Evolutionary conservation across 2,888 invertebrate genomes (phyloP).

Genomic region (Drosophila aldrichi): DNA sequence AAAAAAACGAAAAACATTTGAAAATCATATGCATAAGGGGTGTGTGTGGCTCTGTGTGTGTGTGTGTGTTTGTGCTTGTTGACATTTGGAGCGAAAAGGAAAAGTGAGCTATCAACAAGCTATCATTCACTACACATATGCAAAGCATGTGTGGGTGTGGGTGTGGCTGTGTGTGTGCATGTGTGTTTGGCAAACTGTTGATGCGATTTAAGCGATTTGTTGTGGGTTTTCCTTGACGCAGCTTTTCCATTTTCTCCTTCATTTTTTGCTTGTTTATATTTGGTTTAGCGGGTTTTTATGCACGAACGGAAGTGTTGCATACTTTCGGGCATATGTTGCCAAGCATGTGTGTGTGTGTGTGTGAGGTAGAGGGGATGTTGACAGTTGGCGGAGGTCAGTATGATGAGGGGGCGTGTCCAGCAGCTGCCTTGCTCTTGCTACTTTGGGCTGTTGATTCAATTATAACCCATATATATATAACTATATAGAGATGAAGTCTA

Average conservation of each 20-base stretch:
- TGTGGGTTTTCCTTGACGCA: constrained; percentile 65
- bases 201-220: constrained; percentile 82
- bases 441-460: constrained; percentile 61
- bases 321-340: constrained; percentile 56
- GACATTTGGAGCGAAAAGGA: constrained; percentile 62
- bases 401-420: constrained; percentile 32
- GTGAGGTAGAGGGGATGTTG: background rate
- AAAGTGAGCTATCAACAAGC: constrained; percentile 80
- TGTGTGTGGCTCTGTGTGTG: background rate
- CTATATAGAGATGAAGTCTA: constrained; percentile 37
- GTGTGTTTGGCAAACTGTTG: constrained; percentile 76
- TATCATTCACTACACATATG: constrained; percentile 79
- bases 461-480: constrained; percentile 57
- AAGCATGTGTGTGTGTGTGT: constrained; percentile 11
- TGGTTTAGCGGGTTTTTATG: constrained; percentile 62
- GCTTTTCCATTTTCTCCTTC: constrained; percentile 15
- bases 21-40: constrained; percentile 68
- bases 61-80: constrained; percentile 53
- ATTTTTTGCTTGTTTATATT: constrained; percentile 51
- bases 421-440: constrained; percentile 12
- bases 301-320: constrained; percentile 56
- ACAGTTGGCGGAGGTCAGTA: constrained; percentile 59
- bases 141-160: constrained; percentile 39
- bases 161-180: constrained; percentile 39
- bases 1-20: constrained; percentile 59